These are phyloP conservation scores for Tetramorium simillimum DNA, from an alignment of 1,140 invertebrate species.

Conservation along the genomic window DNA sequence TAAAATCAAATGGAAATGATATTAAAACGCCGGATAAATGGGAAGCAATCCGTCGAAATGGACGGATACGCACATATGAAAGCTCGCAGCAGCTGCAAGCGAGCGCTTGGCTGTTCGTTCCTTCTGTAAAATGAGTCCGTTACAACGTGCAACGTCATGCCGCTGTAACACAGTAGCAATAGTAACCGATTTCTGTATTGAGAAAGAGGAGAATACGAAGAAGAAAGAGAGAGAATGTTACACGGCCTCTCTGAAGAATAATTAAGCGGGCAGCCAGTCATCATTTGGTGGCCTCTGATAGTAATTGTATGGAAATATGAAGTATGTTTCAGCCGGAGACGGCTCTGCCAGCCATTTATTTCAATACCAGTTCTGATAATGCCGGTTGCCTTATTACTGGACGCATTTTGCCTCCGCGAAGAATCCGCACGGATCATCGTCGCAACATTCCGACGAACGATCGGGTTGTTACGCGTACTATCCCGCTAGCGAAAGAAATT, in stretches of 20 bases:
- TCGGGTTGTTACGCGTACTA: background rate
- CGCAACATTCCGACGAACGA: background rate
- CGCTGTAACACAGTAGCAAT: constrained; percentile 6
- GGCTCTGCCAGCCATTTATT: constrained; percentile 57
- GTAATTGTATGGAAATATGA: constrained; percentile 74
- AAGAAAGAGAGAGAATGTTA: background rate
- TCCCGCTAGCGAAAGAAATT: constrained; percentile 26
- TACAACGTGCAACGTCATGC: constrained; percentile 43
- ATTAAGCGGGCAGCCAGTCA: constrained; percentile 54
- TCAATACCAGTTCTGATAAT: constrained; percentile 68
- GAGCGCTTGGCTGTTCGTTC: constrained; percentile 11
- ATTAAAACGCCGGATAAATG: constrained; percentile 5
- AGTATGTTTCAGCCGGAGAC: constrained; percentile 22
- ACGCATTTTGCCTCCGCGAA: background rate
- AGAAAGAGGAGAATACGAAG: background rate
- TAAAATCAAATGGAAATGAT: constrained; percentile 24
- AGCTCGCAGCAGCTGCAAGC: constrained; percentile 31
- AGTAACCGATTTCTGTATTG: constrained; percentile 36
- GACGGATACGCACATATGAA: constrained; percentile 15
- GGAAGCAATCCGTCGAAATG: constrained; percentile 17
- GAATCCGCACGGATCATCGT: background rate
- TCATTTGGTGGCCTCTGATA: constrained; percentile 69
- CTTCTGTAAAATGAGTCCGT: constrained; percentile 39
- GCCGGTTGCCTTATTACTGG: constrained; percentile 52
- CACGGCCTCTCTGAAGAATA: constrained; percentile 44